Evolutionary conservation across 2,888 invertebrate genomes (phyloP), one percentile per base, ranked within the genome.

Genomic region (Aspidiotus destructor): DNA sequence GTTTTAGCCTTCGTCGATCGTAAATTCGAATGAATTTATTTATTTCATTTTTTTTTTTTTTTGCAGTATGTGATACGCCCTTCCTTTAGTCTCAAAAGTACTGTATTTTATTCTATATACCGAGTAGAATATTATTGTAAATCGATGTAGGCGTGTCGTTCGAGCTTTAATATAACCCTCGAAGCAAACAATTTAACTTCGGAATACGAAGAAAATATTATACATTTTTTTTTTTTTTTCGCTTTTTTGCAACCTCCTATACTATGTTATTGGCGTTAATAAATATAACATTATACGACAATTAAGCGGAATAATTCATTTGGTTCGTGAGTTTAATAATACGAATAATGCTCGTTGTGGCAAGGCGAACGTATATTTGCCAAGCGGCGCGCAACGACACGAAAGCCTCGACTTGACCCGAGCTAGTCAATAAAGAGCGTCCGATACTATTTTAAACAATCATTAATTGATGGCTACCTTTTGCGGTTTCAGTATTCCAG

Each of bases 241-340:
- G 28, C 28, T 28, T 28, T 28, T 28, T 28, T 28, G 28, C 28
- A 28, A 28, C 28, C 28, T 28, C 28, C 28, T 28, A 48, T 48
- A 48, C 16, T 42, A 48, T 52, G 62, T 62, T 62, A 62, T 62
- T 62, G 52, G 48, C 48, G 48, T 62, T 62, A 62, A 62, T 62
- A 62, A 62, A 62, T 62, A 62, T 62, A 62, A 62, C 62, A 62
- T 62, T 62, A 62, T 62, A 44, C 52, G 62, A 52, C 62, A 62
- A 62, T 62, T 62, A 62, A 62, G 17, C 15, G 52, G 62, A 62
- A 62, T 62, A 62, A 62, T 62, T 62, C 48, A 62, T n/a, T n/a
- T 48, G 11, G 48, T 48, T 48, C 48, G 48, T 48, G 48, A 48
- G n/a, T 48, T 13, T 13, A 48, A 48, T 48, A 48, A 28, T 28